Conservation (phyloP, 2,113 vertebrate species). For the Boulengeromyrus knoepffleri region DNA sequence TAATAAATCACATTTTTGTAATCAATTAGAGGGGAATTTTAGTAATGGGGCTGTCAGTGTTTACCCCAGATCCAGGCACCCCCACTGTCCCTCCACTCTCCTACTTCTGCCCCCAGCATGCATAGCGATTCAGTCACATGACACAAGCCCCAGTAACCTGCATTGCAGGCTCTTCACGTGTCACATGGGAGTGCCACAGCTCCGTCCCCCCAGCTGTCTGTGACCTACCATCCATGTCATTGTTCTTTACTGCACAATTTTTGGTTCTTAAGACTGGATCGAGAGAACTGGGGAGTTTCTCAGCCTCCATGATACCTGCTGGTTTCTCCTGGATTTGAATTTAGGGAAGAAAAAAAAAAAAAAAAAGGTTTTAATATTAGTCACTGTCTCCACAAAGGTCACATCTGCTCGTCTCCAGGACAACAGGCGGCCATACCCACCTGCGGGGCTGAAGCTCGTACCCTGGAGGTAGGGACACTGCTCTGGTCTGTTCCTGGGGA, state of each 20-base stretch:
- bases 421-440: slow-evolving; percentile 13
- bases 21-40: background rate
- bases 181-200: background rate
- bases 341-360: background rate
- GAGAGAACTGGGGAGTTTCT: background rate
- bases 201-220: too few species aligned
- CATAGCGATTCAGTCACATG: background rate
- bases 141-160: background rate
- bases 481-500: slow-evolving; percentile 32
- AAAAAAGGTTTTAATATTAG: background rate
- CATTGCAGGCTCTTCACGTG: background rate
- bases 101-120: background rate
- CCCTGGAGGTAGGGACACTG: background rate
- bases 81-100: background rate
- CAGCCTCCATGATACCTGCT: background rate
- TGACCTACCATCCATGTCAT: slow-evolving; percentile 24
- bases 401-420: background rate
- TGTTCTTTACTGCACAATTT: slow-evolving; percentile 10
- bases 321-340: background rate
- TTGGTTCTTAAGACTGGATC: slow-evolving; percentile 5
- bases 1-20: background rate
- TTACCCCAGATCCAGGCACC: background rate
- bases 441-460: slow-evolving; percentile 7
- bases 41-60: background rate
- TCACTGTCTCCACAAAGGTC: background rate